Evolutionary conservation across 2,888 invertebrate species (phyloP).

Genomic region (Acanthococcus lagerstroemiae): DNA sequence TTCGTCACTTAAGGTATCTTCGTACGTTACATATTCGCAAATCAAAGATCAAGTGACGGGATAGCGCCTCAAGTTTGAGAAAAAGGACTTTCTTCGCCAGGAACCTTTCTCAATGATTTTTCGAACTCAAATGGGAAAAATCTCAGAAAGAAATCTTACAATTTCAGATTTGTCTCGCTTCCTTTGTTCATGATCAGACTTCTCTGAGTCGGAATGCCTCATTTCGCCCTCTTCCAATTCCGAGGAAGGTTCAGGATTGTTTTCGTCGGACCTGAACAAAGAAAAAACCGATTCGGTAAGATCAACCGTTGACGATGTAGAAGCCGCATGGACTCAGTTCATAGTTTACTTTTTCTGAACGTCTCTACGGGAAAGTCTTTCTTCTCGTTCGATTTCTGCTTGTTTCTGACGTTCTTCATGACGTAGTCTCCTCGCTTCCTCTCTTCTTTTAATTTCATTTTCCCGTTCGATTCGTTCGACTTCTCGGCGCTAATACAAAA

Average conservation of each 20-base stretch:
- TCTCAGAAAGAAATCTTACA: slow-evolving; percentile 4
- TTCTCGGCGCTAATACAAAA: slow-evolving; percentile 49
- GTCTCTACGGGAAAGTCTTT: slow-evolving; percentile 27
- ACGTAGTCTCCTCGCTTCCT: slow-evolving; percentile 47
- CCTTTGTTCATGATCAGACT: neutral
- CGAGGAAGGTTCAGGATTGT: neutral
- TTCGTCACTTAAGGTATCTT: no score
- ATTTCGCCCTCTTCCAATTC: slow-evolving; percentile 9
- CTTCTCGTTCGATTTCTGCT: slow-evolving; percentile 27
- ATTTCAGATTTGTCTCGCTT: slow-evolving; percentile 4
- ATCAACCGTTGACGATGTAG: neutral
- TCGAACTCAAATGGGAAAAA: no score
- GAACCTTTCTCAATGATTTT: no score
- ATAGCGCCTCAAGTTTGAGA: no score
- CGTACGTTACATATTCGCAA: no score
- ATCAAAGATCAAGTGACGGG: no score
- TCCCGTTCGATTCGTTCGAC: slow-evolving; percentile 55
- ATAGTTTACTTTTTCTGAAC: slow-evolving; percentile 21
- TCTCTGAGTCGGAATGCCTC: neutral
- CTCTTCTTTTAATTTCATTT: slow-evolving; percentile 48
- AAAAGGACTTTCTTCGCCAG: no score
- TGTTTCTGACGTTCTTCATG: slow-evolving; percentile 46
- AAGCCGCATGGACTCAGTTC: no score
- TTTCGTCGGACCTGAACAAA: neutral
- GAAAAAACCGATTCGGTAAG: neutral